Base-by-base conservation (phyloP, 2,797 vertebrate genomes). In the Chromis chromis region DNA sequence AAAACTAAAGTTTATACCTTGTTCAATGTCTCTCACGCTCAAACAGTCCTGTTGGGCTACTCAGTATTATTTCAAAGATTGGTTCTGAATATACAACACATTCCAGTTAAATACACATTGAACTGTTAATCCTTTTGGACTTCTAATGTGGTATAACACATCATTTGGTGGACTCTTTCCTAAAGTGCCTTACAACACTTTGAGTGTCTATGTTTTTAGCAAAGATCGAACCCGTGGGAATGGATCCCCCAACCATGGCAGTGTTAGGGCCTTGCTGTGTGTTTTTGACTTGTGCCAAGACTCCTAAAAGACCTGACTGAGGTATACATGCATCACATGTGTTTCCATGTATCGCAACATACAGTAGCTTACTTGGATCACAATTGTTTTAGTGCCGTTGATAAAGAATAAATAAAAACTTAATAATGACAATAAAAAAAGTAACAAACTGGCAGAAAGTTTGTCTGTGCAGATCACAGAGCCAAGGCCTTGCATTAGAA, bases 401-500 rank as follows among this genome's bases (percentile, higher is more conserved):
- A 88, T 87, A 82, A 82, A 71, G 53, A 76, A 77, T 52, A 57
- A 75, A 81, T 70, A 80, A 70, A 83, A 76, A 83, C 33, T 11
- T 76, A 78, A 63, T 75, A 60, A 78, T 65, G 27, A 54, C 65
- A 67, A 80, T 79, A 76, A 74, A 83, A 74, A 81, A 78, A 58
- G 64, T 14, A 75, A 80, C 31, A 68, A 83, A 77, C 60, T 82
- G 80, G 81, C 65, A 67, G 36, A n/a, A 4, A 24, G 52, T 70
- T 70, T 7, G 61, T 69, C 75, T 74, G 24, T 49, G 55, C 59
- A 39, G 57, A 78, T 66, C 58, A 50, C 74, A 50, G 79, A 81
- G 84, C 86, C 84, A 87, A 72, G 57, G 58, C 61, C 68, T 70
- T 83, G 81, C 89, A 89, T 90, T 84, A 88, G 81, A 22, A 80